A percentile compares a stretch with the other conserved stretches of the same genome.
These are phyloP conservation scores for Rhabdornis inornatus DNA, from an alignment of 2,113 vertebrate genomes.

Conservation along the genomic window DNA sequence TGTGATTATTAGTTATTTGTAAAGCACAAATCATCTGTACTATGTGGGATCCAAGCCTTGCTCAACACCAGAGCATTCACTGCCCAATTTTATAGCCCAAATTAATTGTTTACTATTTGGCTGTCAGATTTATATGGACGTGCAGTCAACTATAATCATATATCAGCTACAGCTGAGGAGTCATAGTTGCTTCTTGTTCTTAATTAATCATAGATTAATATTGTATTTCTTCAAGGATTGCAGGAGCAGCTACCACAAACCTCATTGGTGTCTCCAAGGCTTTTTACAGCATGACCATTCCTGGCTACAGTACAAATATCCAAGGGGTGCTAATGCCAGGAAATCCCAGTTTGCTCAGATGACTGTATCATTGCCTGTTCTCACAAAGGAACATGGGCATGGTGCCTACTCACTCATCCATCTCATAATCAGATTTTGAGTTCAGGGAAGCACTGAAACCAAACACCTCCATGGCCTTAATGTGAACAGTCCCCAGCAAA, in stretches of 20 bases:
- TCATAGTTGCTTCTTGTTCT: not conserved
- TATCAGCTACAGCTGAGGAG: not conserved
- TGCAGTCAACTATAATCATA: not conserved
- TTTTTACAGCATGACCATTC: not conserved
- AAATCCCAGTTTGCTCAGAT: not conserved
- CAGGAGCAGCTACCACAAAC: not conserved
- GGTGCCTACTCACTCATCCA: not conserved
- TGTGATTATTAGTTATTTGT: not conserved
- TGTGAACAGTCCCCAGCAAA: not conserved
- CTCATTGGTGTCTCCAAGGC: not conserved
- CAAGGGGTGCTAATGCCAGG: not conserved
- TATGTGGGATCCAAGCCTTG: not conserved
- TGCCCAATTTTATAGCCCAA: not conserved
- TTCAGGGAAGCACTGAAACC: not conserved
- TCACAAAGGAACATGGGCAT: accelerated
- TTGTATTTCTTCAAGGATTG: not conserved
- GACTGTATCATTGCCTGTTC: accelerated
- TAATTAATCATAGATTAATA: not conserved
- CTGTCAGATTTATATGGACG: not conserved
- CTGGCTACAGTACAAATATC: not conserved
- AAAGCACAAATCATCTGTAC: not conserved
- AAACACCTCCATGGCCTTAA: accelerated
- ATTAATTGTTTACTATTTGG: not conserved
- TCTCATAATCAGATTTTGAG: not conserved
- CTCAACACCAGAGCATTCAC: not conserved